Evolutionary conservation across 2,888 invertebrate genomes (phyloP), one percentile per base, ranked within the genome.

Genomic region (Netelia inedita): DNA sequence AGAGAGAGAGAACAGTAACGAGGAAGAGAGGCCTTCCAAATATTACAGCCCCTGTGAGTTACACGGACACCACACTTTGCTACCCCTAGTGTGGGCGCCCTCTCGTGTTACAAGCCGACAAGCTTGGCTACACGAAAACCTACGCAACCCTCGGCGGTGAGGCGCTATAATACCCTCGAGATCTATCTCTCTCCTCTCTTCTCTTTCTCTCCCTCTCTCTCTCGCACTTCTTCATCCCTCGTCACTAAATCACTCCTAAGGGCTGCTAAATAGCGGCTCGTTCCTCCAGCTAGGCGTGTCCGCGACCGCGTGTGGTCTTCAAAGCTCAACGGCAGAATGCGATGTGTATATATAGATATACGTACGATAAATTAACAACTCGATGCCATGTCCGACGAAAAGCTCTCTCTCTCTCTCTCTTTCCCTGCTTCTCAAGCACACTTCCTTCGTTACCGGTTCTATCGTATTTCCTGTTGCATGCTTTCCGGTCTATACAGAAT

Each of bases 211-310:
- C 71, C 71, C 79, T 35, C 78, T 73, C 55, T 35, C 46, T 55
- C 23, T 43, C 66, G 11, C 55, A n/a, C 43, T 55, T 41, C 53
- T 74, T 28, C 35, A n/a, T 65, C 78, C 71, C 74, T 72, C 82
- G 87, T 86, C 90, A 91, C 88, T 93, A 93, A 93, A 93, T 93
- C 93, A 93, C 90, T 88, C 89, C 89, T 91, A 92, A 93, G 93
- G 92, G 93, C 93, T 93, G 93, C 90, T 93, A 93, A 93, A 93
- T 91, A 91, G 91, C 91, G 87, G 85, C 85, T 76, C 75, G 87
- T 83, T 88, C 85, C 85, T 85, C 86, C 82, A 86, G 69, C 86
- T 85, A 89, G 90, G 89, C 90, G 88, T 89, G 89, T 88, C 88
- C 85, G 79, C 87, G 80, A 85, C 85, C 85, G 83, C 75, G 87